Percentiles rank a stretch among this genome's conserved stretches.
phyloP scores from a whole-genome alignment of 2,797 vertebrate species.

The Tragopan temminckii region DNA sequence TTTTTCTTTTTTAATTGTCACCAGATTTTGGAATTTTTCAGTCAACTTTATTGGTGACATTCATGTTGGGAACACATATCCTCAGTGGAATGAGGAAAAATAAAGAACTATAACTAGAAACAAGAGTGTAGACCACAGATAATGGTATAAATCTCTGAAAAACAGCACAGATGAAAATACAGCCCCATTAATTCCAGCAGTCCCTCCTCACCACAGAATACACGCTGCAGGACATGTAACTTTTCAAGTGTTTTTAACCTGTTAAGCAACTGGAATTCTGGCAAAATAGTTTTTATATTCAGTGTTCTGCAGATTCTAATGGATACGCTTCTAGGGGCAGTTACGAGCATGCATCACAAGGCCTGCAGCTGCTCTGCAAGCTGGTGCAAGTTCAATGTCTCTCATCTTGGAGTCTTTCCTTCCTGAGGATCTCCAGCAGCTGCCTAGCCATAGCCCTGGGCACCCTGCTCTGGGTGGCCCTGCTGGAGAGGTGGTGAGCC shows the following conservation, averaged over 20 bases:
- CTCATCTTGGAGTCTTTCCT: neutral
- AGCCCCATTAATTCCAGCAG: neutral
- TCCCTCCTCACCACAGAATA: neutral
- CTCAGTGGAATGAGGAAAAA: neutral
- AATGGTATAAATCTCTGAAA: neutral
- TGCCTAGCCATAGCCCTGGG: neutral
- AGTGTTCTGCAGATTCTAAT: neutral
- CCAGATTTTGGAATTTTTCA: neutral
- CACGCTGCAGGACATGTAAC: neutral
- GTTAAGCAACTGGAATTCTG: neutral
- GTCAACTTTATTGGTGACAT: neutral
- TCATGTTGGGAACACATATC: neutral
- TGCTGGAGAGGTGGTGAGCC: neutral
- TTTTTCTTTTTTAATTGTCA: neutral
- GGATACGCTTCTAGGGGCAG: neutral
- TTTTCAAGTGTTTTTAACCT: slow-evolving; percentile 36
- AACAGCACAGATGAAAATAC: neutral
- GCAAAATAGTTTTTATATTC: neutral
- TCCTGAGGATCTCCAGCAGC: neutral
- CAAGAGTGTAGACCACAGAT: neutral
- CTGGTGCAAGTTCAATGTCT: neutral
- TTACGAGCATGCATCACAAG: neutral
- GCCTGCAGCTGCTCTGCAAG: neutral
- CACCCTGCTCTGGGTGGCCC: neutral
- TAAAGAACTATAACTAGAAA: slow-evolving; percentile 1